Conservation (phyloP, 2,113 vertebrate genomes). For the Hippocampus zosterae region DNA sequence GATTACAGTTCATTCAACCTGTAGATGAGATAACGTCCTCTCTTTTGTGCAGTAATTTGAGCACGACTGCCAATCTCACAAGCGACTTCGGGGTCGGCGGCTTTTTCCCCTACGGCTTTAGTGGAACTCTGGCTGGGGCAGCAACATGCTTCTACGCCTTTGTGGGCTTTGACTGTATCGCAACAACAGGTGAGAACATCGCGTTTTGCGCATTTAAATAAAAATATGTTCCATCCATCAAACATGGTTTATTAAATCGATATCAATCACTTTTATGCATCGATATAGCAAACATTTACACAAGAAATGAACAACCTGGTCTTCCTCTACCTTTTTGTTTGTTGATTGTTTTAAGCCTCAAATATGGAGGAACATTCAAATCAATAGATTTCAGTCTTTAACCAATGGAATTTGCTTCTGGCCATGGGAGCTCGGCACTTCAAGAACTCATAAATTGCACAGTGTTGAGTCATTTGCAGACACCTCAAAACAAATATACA, state of each 20-base stretch:
- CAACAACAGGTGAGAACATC: conserved; percentile 72
- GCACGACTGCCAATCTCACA: conserved; percentile 55
- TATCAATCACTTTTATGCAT: background rate
- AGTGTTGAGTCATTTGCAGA: no score
- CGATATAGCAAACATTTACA: background rate
- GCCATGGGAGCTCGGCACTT: no score
- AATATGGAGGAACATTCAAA: no score
- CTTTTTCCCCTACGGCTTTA: conserved; percentile 81
- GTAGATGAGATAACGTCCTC: conserved; percentile 14
- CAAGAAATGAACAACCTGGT: background rate
- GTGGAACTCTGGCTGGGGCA: conserved; percentile 80
- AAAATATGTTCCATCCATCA: background rate
- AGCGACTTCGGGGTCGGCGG: conserved; percentile 73
- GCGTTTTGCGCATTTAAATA: background rate
- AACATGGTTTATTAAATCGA: background rate
- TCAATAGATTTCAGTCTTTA: no score
- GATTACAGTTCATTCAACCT: background rate
- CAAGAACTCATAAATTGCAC: no score
- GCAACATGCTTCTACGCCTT: conserved; percentile 86
- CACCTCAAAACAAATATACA: no score
- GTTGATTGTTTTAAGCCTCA: background rate
- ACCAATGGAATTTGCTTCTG: no score
- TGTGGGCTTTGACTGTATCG: conserved; percentile 86
- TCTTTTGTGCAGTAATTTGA: conserved; percentile 66
- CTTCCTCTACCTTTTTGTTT: background rate